Base-by-base conservation (phyloP, 2,113 vertebrate genomes). In the Syngnathus floridae region DNA sequence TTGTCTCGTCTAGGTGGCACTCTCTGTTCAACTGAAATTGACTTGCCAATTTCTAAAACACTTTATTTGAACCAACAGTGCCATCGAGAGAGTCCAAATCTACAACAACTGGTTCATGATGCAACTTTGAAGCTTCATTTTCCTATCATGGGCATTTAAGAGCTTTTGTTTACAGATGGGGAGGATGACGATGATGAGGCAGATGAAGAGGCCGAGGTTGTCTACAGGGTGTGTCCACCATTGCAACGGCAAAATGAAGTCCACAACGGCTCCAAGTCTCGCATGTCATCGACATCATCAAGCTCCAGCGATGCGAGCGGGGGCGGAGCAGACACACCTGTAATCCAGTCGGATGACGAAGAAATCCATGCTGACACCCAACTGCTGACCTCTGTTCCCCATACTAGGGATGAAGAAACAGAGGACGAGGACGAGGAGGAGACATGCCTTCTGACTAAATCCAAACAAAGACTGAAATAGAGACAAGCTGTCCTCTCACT, bases 291-390 rank as follows among this genome's bases (percentile, higher is more conserved):
- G 4, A 93, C 91, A 0, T 96, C 94, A 2, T 96, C 95, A 0
- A 80, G 79, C 9, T 96, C 93, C 67, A 92, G 89, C 10, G 91
- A 92, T 49, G 91, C 87, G 57, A 94, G 93, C 0, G 91, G 89
- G 2, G 90, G 87, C 0, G 93, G 93, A 35, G 87, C 73, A 0
- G 91, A 94, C 77, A 96, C 94, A 0, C 95, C 93, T 0, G 88
- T 95, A 80, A 91, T 93, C 83, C 94, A 96, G 80, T 95, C 94
- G 0, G 95, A 97, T 1, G 92, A 94, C 7, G 93, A 95, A 71
- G 94, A 94, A 10, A 90, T 88, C 62, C 90, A 90, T 22, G 90
- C 85, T 21, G 93, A 93, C 88, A 92, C 86, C 3, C 69, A 86
- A 65, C 73, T 88, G 48, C 84, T 88, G 64, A 88, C 82, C 62